Conservation (phyloP, 2,888 invertebrate genomes). For the Syrphus vitripennis region DNA sequence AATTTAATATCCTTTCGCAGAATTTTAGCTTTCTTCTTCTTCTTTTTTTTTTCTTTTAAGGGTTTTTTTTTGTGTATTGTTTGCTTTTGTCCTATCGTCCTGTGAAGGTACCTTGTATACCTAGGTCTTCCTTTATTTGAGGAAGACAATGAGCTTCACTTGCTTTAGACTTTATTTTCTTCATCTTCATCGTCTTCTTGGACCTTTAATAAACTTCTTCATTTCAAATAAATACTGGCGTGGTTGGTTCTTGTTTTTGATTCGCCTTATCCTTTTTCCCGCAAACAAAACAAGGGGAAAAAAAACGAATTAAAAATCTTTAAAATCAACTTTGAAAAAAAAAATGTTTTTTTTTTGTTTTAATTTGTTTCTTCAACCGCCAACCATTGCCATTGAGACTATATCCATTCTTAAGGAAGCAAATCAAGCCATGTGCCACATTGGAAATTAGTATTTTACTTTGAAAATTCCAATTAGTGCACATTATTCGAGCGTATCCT, state of each 20-base stretch:
- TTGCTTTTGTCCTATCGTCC: neutral
- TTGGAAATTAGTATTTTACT: conserved; percentile 58
- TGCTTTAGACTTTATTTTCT: neutral
- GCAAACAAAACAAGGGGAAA: neutral
- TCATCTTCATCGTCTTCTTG: neutral
- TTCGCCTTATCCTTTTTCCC: neutral
- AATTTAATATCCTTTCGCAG: conserved; percentile 25
- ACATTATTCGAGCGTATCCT: conserved; percentile 62
- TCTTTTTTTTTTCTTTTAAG: neutral
- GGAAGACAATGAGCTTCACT: conserved; percentile 7
- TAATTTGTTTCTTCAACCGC: neutral
- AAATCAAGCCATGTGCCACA: conserved; percentile 40
- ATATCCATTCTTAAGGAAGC: conserved; percentile 21
- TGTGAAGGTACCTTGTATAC: neutral
- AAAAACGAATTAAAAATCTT: neutral
- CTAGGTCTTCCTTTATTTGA: conserved; percentile 6
- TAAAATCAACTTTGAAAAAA: neutral
- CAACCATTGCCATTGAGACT: neutral
- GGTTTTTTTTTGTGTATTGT: neutral
- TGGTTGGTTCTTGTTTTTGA: neutral
- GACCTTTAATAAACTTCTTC: conserved; percentile 11
- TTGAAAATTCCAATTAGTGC: conserved; percentile 61
- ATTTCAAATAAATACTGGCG: conserved; percentile 8
- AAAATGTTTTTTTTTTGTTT: neutral
- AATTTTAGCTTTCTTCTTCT: neutral